phyloP scores from a whole-genome alignment of 35 echinoderm and acorn worm species.

The Strongylocentrotus purpuratus region DNA sequence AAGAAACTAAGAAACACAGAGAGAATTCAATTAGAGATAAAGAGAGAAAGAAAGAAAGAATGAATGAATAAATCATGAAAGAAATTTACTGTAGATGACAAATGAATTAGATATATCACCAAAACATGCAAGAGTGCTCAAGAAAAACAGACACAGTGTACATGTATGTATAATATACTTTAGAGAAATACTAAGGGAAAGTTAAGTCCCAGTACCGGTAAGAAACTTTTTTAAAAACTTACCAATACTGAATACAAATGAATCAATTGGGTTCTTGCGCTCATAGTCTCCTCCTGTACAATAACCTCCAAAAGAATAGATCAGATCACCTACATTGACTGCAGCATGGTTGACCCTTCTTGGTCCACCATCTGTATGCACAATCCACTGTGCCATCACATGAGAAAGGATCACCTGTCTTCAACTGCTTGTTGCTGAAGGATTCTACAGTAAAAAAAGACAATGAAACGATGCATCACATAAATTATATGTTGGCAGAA shows the following conservation, averaged over 20 bases:
- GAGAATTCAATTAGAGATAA: no score
- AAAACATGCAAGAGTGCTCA: no score
- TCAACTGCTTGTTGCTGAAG: neutral
- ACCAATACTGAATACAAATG: slow-evolving; percentile 88
- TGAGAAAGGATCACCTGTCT: slow-evolving; percentile 28
- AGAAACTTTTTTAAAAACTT: no score
- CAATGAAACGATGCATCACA: neutral
- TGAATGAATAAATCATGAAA: no score
- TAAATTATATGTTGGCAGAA: neutral
- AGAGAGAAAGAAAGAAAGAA: no score
- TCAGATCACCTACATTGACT: slow-evolving; percentile 65
- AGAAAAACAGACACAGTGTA: no score
- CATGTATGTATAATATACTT: no score
- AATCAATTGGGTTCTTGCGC: slow-evolving; percentile 74
- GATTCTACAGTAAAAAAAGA: neutral
- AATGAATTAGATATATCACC: no score
- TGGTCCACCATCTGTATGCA: slow-evolving; percentile 88
- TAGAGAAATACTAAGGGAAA: no score
- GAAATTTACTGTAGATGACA: no score
- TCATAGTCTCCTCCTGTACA: slow-evolving; percentile 89
- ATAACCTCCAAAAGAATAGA: slow-evolving; percentile 95
- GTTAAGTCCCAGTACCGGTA: no score
- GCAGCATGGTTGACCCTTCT: slow-evolving; percentile 97
- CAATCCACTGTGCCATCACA: slow-evolving; percentile 84
- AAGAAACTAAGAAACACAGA: no score